Conservation (phyloP, 2,113 vertebrate genomes). For the Antechinus stuartii region DNA sequence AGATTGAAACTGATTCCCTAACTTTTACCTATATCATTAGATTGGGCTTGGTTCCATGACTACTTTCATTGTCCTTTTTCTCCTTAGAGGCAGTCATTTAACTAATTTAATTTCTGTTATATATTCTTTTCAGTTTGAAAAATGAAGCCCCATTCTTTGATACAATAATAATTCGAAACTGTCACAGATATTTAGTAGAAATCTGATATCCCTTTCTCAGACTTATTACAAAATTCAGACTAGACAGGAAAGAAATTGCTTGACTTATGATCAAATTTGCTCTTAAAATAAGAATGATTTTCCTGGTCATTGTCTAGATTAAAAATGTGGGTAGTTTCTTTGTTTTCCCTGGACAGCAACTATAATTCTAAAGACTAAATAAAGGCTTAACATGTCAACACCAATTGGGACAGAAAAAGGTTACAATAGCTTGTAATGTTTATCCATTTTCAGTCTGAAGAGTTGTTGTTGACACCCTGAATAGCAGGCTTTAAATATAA, state of each 20-base stretch:
- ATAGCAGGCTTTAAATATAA: not conserved
- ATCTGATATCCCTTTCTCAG: not conserved
- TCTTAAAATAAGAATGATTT: not conserved
- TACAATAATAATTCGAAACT: not conserved
- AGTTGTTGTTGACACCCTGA: not conserved
- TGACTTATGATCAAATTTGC: constrained; percentile 1
- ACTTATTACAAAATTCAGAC: not conserved
- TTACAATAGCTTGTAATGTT: not conserved
- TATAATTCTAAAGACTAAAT: not conserved
- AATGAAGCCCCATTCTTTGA: not conserved
- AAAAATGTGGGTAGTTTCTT: not conserved
- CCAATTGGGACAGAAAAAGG: not conserved
- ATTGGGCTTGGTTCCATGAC: not conserved
- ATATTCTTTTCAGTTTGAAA: constrained; percentile 1
- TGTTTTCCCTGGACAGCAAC: not conserved
- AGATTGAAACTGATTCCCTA: not conserved
- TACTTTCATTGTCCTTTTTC: not conserved
- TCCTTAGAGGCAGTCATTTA: not conserved
- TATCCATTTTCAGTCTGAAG: not conserved
- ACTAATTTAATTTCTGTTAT: not conserved
- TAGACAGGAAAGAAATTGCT: not conserved
- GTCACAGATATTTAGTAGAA: not conserved
- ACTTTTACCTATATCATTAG: not conserved
- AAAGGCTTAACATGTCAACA: not conserved
- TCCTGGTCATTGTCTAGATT: not conserved